Evolutionary conservation across 2,888 invertebrate genomes (phyloP), one percentile per base, ranked within the genome.

Genomic region (Stenchaetothrips biformis): DNA sequence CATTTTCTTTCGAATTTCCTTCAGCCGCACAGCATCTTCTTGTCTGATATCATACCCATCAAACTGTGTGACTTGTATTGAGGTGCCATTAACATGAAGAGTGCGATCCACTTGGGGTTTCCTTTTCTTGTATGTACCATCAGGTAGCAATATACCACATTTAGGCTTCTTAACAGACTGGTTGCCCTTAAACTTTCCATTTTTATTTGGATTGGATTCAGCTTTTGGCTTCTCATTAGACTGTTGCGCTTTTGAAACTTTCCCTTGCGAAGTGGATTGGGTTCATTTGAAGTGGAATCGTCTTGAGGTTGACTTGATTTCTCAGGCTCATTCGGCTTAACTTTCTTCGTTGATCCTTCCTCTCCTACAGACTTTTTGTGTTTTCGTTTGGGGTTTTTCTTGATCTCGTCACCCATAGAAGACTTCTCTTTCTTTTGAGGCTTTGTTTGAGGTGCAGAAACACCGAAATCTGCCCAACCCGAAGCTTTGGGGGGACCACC

Each of bases 11-110:
- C 89, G 89, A n/a, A 94, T 86, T 80, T 91, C 89, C 80, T 87
- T 87, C 13, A 94, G 85, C 81, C 92, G 88, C 48, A 90, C 90
- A 0, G 91, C 92, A 87, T 94, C 94, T 85, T 91, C 92, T 84
- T 90, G 91, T 87, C 90, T 91, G 0, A 94, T 89, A 27, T 92
- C 92, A 85, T 92, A 94, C 1, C 93, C 92, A 85, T 93, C 92
- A 86, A 89, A 92, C 83, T 90, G 89, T 0, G 89, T 88, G 48
- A 93, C 85, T 84, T 91, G 89, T 37, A 92, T 86, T 83, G 90
- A 90, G 85, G 90, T 88, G 7, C 92, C 92, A 86, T 92, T 91
- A 25, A 93, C 89, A 53, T 89, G 88, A 62, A 92, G 87, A 85
- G 89, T 89, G 81, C 89, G 88, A 80, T 85, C 85, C 47, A 78